Conservation (phyloP, 2,888 invertebrate species). For the Lepidochitona cinerea region DNA sequence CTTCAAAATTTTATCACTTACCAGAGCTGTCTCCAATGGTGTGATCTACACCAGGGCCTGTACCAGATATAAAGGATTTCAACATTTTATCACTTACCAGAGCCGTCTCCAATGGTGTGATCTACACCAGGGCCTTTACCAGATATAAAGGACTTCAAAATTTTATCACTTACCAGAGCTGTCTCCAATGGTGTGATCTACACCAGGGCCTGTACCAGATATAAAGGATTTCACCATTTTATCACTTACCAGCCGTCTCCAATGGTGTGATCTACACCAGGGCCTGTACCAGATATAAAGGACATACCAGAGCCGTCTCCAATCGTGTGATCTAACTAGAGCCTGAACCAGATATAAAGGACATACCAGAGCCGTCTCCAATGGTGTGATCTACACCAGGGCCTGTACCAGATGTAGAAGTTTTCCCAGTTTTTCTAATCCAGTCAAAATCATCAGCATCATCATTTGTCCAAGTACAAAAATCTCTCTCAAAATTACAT, state of each 20-base stretch:
- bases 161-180: slow-evolving; percentile 37
- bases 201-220: slow-evolving; percentile 49
- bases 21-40: slow-evolving; percentile 43
- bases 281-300: slow-evolving; percentile 53
- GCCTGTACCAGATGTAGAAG: slow-evolving; percentile 44
- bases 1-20: too few relatives aligned
- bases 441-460: slow-evolving; percentile 61
- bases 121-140: slow-evolving; percentile 55
- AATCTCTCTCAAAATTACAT: slow-evolving; percentile 61
- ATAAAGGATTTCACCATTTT: too few relatives aligned
- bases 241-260: slow-evolving; percentile 40
- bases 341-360: slow-evolving; percentile 43
- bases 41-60: slow-evolving; percentile 59
- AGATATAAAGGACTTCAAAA: too few relatives aligned
- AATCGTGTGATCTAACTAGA: slow-evolving; percentile 58
- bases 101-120: slow-evolving; percentile 47
- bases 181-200: slow-evolving; percentile 55
- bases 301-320: slow-evolving; percentile 38
- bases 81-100: too few relatives aligned
- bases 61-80: too few relatives aligned
- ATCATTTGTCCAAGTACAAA: slow-evolving; percentile 56
- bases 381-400: slow-evolving; percentile 59
- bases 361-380: slow-evolving; percentile 37
- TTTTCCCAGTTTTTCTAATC: slow-evolving; percentile 51
- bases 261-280: slow-evolving; percentile 56